Conservation (phyloP, 2,888 invertebrate species). For the Gortyna flavago region DNA sequence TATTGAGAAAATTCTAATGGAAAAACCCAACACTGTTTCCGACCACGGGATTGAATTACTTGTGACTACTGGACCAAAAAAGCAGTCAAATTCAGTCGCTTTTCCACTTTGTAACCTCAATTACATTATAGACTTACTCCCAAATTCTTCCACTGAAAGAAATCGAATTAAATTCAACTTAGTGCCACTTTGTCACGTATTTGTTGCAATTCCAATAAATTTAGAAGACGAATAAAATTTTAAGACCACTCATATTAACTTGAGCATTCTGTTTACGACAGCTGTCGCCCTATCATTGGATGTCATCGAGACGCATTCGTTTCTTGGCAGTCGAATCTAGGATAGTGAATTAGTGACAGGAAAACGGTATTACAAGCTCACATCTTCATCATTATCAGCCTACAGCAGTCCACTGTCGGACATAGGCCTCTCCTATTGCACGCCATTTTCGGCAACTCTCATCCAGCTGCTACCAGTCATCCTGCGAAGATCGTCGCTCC, state of each 20-base stretch:
- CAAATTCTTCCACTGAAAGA: background rate
- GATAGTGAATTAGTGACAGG: background rate
- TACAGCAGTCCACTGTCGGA: no score
- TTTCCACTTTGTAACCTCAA: conserved; percentile 9
- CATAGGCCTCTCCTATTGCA: no score
- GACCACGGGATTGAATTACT: background rate
- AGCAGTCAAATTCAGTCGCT: background rate
- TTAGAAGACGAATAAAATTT: background rate
- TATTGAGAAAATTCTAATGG: background rate
- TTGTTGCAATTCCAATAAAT: background rate
- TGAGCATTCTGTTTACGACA: background rate
- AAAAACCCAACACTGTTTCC: background rate
- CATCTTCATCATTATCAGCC: background rate
- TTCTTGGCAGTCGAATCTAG: background rate
- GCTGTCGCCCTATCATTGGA: background rate
- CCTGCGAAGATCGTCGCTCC: no score
- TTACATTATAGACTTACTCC: background rate
- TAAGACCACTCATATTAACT: background rate
- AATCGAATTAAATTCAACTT: conserved; percentile 1
- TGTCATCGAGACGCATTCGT: background rate
- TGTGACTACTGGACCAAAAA: background rate
- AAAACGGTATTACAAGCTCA: background rate
- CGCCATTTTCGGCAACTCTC: no score
- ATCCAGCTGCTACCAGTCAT: no score
- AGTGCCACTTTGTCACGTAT: conserved; percentile 3